A percentile compares a stretch with the other conserved stretches of the same genome.
Conservation (phyloP, 1,140 invertebrate species). For the Drusus annulatus region DNA sequence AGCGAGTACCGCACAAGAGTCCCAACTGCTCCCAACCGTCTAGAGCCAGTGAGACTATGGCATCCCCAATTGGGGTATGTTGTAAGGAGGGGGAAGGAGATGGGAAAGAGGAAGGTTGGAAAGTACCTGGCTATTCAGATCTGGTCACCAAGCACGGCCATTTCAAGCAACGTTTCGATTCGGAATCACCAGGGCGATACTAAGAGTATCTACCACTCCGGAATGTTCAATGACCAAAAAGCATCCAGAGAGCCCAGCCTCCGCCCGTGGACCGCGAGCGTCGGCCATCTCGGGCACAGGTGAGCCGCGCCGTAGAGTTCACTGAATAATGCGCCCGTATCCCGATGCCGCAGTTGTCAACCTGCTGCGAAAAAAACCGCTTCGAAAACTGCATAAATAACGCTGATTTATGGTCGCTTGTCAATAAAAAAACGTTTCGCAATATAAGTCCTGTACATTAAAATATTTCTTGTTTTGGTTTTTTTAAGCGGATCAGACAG, state of each 20-base stretch:
- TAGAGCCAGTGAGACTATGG: too few species aligned
- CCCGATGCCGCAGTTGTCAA: slow-evolving; percentile 42
- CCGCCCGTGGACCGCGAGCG: not conserved
- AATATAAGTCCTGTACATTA: slow-evolving; percentile 48
- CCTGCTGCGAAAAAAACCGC: slow-evolving; percentile 49
- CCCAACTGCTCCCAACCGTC: too few species aligned
- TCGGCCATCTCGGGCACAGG: slow-evolving; percentile 18
- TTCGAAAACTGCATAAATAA: slow-evolving; percentile 49
- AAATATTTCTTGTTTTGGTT: slow-evolving; percentile 47
- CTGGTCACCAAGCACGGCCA: too few species aligned
- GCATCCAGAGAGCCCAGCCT: not conserved
- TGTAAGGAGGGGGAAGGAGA: too few species aligned
- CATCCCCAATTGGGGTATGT: too few species aligned
- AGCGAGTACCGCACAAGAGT: too few species aligned
- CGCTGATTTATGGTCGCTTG: slow-evolving; percentile 48
- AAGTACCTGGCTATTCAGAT: too few species aligned
- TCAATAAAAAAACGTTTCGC: slow-evolving; percentile 48
- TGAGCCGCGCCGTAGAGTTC: slow-evolving; percentile 39
- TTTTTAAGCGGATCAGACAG: slow-evolving; percentile 15
- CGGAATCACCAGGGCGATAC: too few species aligned
- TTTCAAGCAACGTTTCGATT: too few species aligned
- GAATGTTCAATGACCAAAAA: too few species aligned
- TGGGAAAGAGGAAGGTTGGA: too few species aligned
- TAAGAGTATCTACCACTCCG: too few species aligned
- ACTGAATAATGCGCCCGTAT: slow-evolving; percentile 43